Conservation (phyloP, 2,888 invertebrate genomes). For the Mechanitis mazaeus region DNA sequence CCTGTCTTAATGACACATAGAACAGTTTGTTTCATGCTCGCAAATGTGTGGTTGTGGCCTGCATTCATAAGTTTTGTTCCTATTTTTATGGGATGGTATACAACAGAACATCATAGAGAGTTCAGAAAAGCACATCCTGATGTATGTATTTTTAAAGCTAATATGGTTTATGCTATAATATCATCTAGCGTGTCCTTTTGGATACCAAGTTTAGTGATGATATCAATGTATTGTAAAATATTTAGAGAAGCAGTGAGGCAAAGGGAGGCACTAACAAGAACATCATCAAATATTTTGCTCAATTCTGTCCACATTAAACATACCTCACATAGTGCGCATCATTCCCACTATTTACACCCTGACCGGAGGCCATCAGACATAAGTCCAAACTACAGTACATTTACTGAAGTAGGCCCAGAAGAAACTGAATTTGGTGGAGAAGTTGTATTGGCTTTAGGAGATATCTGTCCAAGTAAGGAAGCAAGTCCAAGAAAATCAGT, state of each 20-base stretch:
- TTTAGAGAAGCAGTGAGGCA: slow-evolving; percentile 89
- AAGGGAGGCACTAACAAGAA: slow-evolving; percentile 87
- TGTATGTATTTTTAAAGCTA: slow-evolving; percentile 89
- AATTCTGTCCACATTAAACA: slow-evolving; percentile 90
- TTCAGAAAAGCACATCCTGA: slow-evolving; percentile 81
- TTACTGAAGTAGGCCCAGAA: slow-evolving; percentile 70
- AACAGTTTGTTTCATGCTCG: slow-evolving; percentile 88
- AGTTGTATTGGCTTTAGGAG: slow-evolving; percentile 62
- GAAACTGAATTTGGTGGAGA: slow-evolving; percentile 66
- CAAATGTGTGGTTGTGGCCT: slow-evolving; percentile 94
- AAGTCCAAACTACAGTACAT: slow-evolving; percentile 71
- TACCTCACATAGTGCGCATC: slow-evolving; percentile 82
- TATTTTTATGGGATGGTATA: slow-evolving; percentile 96
- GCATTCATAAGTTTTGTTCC: slow-evolving; percentile 95
- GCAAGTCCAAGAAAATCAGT: slow-evolving; percentile 72
- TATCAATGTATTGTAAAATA: slow-evolving; percentile 92
- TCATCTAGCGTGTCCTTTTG: slow-evolving; percentile 94
- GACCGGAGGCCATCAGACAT: slow-evolving; percentile 68
- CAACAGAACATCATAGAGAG: slow-evolving; percentile 86
- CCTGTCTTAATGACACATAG: slow-evolving; percentile 93
- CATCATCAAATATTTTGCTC: slow-evolving; percentile 89
- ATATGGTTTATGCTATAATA: slow-evolving; percentile 90
- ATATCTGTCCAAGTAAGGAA: slow-evolving; percentile 67
- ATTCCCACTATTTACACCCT: slow-evolving; percentile 72
- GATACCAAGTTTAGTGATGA: slow-evolving; percentile 95